Conservation (phyloP, 2,888 invertebrate genomes). For the Tillus elongatus region DNA sequence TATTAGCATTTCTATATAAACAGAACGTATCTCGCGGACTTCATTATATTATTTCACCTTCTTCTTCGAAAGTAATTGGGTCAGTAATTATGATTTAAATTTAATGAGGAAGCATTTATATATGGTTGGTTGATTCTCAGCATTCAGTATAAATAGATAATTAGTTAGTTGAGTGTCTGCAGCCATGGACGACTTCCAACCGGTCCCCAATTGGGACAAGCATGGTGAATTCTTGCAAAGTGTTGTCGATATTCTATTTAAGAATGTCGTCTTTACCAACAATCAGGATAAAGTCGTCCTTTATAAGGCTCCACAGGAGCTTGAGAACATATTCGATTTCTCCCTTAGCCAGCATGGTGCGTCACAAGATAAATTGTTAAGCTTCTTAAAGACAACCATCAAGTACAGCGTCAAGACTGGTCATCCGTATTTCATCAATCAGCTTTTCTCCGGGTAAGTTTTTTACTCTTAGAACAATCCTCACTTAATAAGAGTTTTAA, state of each 20-base stretch:
- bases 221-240: constrained; percentile 40
- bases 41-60: too few species aligned
- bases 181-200: constrained; percentile 32
- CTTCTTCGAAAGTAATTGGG: too few species aligned
- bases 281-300: constrained; percentile 43
- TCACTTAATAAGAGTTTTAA: too few species aligned
- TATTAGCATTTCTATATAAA: too few species aligned
- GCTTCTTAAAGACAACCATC: constrained; percentile 42
- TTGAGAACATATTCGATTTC: constrained; percentile 41
- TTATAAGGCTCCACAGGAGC: constrained; percentile 45
- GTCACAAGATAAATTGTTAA: constrained; percentile 40
- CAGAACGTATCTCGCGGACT: too few species aligned
- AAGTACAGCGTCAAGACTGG: constrained; percentile 51
- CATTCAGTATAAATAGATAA: too few species aligned
- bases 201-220: constrained; percentile 33
- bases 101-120: too few species aligned
- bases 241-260: constrained; percentile 38
- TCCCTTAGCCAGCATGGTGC: constrained; percentile 36
- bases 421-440: constrained; percentile 50
- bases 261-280: constrained; percentile 40
- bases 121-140: too few species aligned
- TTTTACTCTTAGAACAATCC: too few species aligned
- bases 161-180: too few species aligned
- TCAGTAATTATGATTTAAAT: too few species aligned
- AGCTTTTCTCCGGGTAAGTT: constrained; percentile 48